A percentile compares a stretch with the other conserved stretches of the same genome.
These are phyloP conservation scores for Microdon myrmicae DNA, from an alignment of 2,888 invertebrate genomes.

Conservation along the genomic window DNA sequence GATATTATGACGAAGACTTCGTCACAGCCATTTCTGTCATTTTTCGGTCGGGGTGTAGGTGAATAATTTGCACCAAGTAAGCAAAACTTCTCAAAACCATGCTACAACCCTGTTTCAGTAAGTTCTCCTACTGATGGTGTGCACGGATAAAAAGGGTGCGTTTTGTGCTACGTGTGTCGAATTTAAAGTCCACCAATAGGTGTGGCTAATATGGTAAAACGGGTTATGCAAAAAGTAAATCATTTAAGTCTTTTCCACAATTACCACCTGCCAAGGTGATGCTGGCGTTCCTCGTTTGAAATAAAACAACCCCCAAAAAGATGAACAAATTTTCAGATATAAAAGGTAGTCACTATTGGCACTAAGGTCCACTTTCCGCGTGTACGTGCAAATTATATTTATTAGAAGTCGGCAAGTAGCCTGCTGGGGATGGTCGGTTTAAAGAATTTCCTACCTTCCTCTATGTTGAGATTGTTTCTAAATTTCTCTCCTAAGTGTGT, in stretches of 20 bases:
- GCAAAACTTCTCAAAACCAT: slow-evolving; percentile 46
- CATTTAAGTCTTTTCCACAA: slow-evolving; percentile 24
- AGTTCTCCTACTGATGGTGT: too few relatives aligned
- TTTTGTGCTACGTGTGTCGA: slow-evolving; percentile 35
- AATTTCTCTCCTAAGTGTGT: slow-evolving; percentile 10
- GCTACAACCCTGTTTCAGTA: too few relatives aligned
- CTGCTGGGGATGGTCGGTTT: slow-evolving; percentile 4
- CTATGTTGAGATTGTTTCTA: slow-evolving; percentile 22
- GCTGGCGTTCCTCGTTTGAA: neutral
- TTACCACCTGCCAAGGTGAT: neutral
- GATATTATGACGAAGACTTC: too few relatives aligned
- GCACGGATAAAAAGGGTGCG: slow-evolving; percentile 4
- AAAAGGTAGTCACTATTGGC: slow-evolving; percentile 31
- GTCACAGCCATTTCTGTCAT: too few relatives aligned
- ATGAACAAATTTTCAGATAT: slow-evolving; percentile 42
- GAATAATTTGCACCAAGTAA: slow-evolving; percentile 21
- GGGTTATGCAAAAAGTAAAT: slow-evolving; percentile 15
- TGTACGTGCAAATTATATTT: slow-evolving; percentile 48
- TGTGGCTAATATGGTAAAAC: neutral
- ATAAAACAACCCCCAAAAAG: neutral
- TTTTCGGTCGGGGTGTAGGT: slow-evolving; percentile 1
- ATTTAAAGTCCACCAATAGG: slow-evolving; percentile 18
- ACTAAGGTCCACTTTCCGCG: slow-evolving; percentile 46
- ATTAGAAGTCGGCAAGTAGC: slow-evolving; percentile 30
- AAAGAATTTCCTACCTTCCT: slow-evolving; percentile 29